Conservation (phyloP, 2,888 invertebrate genomes). For the Taenaris catops region DNA sequence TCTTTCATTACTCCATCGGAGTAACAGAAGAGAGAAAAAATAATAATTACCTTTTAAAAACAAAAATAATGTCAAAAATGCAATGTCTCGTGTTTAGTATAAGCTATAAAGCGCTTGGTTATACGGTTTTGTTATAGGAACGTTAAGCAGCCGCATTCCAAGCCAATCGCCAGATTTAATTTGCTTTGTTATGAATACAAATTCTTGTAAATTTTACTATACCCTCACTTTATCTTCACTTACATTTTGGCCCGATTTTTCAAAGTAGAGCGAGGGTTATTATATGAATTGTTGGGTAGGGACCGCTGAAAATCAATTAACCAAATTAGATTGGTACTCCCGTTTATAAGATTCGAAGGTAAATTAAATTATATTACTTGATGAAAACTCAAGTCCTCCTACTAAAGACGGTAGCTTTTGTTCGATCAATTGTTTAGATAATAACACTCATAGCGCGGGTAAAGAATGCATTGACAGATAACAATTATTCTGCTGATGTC, state of each 20-base stretch:
- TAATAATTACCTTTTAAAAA: too few relatives aligned
- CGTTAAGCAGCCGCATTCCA: too few relatives aligned
- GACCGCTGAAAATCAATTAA: conserved; percentile 2
- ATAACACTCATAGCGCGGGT: neutral
- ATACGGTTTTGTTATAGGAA: too few relatives aligned
- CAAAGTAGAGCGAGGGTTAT: neutral
- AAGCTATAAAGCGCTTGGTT: too few relatives aligned
- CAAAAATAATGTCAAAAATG: too few relatives aligned
- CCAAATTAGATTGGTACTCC: neutral
- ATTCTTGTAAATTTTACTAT: too few relatives aligned
- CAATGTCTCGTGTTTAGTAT: too few relatives aligned
- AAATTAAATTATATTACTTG: neutral
- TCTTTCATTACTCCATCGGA: too few relatives aligned
- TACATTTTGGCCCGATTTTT: neutral
- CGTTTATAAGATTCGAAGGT: neutral
- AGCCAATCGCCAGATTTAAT: too few relatives aligned
- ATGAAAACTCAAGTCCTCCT: neutral
- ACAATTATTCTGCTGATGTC: too few relatives aligned
- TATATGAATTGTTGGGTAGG: neutral
- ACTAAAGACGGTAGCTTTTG: neutral
- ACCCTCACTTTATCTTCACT: neutral
- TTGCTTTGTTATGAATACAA: too few relatives aligned
- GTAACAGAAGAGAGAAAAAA: too few relatives aligned
- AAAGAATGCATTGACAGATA: neutral
- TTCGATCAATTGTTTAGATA: neutral